Conservation (phyloP, 2,888 invertebrate species). For the Nineta flava region DNA sequence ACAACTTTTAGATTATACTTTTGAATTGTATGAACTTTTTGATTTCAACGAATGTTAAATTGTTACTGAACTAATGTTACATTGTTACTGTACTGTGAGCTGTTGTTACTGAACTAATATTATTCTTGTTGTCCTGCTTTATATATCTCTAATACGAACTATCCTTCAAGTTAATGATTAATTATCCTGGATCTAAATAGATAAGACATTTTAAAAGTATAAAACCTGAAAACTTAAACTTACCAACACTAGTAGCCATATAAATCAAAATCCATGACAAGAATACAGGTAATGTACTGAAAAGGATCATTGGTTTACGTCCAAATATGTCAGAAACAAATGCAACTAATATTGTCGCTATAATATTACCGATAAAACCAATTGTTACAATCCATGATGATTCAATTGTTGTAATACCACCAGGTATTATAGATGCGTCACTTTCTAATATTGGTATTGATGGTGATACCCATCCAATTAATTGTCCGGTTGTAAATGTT, state of each 20-base stretch:
- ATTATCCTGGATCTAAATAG: no score
- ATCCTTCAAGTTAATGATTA: no score
- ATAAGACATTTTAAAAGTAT: no score
- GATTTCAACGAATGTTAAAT: no score
- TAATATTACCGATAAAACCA: slow-evolving; percentile 1
- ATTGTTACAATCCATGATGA: slow-evolving; percentile 4
- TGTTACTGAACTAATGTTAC: no score
- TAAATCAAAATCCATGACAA: slow-evolving; percentile 3
- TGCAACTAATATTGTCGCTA: slow-evolving; percentile 3
- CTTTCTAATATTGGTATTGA: background rate
- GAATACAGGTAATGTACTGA: slow-evolving; percentile 3
- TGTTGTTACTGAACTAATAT: no score
- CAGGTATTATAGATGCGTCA: background rate
- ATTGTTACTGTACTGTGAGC: no score
- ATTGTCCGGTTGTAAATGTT: slow-evolving; percentile 7
- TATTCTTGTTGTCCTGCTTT: no score
- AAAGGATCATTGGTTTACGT: background rate
- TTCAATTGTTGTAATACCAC: background rate
- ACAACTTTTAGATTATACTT: no score
- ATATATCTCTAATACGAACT: no score
- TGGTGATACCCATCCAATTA: slow-evolving; percentile 7
- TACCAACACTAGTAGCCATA: background rate
- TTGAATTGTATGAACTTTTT: no score
- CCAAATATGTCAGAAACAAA: slow-evolving; percentile 1
- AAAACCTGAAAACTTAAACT: no score